These are phyloP conservation scores for Bettongia penicillata DNA, from an alignment of 2,113 vertebrate species.

Conservation along the genomic window DNA sequence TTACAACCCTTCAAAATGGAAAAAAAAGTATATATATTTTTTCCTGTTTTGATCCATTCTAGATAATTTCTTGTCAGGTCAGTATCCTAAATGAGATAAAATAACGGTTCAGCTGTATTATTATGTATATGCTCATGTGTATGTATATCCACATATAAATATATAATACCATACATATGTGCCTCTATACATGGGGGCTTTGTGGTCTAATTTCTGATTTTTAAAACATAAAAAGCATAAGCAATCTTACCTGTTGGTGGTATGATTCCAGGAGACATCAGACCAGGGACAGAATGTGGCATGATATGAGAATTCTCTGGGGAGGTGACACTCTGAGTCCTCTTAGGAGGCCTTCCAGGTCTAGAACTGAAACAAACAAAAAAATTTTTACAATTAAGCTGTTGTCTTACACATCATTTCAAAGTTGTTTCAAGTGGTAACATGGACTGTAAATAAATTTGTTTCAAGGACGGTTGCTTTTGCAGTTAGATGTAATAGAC, in stretches of 20 bases:
- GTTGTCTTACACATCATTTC: constrained; percentile 94
- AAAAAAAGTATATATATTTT: no score
- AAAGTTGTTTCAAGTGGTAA: constrained; percentile 96
- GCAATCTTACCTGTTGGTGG: constrained; percentile 94
- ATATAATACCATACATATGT: neutral
- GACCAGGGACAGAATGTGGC: constrained; percentile 98
- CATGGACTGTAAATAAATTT: constrained; percentile 99
- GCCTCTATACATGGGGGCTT: neutral
- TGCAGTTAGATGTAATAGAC: constrained; percentile 99
- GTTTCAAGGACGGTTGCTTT: constrained; percentile 99
- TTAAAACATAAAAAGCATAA: neutral
- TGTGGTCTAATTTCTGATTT: constrained; percentile 13
- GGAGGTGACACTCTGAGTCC: constrained; percentile 98
- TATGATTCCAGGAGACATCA: constrained; percentile 99
- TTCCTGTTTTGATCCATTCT: neutral
- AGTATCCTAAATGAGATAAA: neutral
- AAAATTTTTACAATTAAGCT: constrained; percentile 91
- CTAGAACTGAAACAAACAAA: constrained; percentile 93
- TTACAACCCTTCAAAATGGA: neutral
- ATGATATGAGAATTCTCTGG: constrained; percentile 99
- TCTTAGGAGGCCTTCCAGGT: constrained; percentile 98
- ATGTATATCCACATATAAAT: neutral
- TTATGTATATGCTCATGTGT: neutral
- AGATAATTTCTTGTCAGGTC: neutral
- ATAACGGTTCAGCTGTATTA: constrained; percentile 5